phyloP scores from a whole-genome alignment of 2,888 invertebrate genomes.

The Amphipyra berbera region DNA sequence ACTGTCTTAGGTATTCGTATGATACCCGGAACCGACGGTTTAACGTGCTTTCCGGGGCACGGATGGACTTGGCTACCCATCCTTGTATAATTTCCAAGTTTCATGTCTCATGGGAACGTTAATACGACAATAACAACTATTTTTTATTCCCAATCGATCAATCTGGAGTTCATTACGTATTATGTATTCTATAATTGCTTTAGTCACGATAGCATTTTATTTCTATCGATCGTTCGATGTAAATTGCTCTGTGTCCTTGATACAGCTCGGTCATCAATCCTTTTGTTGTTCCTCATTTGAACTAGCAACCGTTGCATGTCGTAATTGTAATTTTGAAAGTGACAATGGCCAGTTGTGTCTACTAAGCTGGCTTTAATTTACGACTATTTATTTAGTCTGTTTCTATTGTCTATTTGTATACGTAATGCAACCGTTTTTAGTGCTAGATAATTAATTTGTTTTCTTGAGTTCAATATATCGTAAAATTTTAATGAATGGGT shows the following conservation, averaged over 20 bases:
- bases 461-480: conserved; percentile 7
- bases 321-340: conserved; percentile 49
- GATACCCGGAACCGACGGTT: too few species aligned
- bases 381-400: conserved; percentile 4
- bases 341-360: conserved; percentile 25
- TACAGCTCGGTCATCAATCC: conserved; percentile 46
- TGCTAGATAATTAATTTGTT: neutral
- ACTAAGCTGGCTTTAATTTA: conserved; percentile 15
- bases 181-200: conserved; percentile 65
- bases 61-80: too few species aligned
- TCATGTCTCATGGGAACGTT: conserved; percentile 28
- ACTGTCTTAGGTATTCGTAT: too few species aligned
- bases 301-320: conserved; percentile 21
- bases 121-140: conserved; percentile 2
- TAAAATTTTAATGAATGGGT: conserved; percentile 17
- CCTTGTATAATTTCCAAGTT: too few species aligned
- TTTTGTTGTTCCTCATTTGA: conserved; percentile 41
- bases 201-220: conserved; percentile 74
- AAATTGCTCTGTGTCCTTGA: conserved; percentile 58
- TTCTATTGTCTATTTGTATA: conserved; percentile 14
- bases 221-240: conserved; percentile 67
- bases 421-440: conserved; percentile 4
- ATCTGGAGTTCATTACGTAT: conserved; percentile 34
- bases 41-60: too few species aligned
- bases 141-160: conserved; percentile 28